phyloP scores from a whole-genome alignment of 2,797 vertebrate species.

The Phataginus tricuspis region DNA sequence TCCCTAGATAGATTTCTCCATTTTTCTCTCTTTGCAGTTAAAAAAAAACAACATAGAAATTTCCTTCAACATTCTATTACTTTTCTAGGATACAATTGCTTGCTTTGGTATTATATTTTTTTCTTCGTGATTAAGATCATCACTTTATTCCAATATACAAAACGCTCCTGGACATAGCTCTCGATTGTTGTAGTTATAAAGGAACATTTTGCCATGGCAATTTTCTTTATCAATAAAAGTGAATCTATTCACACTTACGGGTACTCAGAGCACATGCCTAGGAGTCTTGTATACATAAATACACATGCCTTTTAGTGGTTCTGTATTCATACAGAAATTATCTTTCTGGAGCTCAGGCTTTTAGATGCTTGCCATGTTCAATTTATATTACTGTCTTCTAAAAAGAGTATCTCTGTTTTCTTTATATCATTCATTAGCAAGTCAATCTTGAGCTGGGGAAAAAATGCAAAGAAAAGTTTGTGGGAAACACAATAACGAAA shows the following conservation, averaged over 20 bases:
- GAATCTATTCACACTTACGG: neutral
- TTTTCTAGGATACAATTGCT: neutral
- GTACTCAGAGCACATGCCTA: neutral
- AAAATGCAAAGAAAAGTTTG: neutral
- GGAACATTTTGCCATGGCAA: neutral
- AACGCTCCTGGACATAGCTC: neutral
- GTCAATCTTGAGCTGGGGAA: neutral
- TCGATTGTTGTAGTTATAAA: neutral
- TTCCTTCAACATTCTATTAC: neutral
- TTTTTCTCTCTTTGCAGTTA: neutral
- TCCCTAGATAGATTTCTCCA: neutral
- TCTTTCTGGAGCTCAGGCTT: neutral
- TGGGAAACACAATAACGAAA: neutral
- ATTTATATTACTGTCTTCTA: neutral
- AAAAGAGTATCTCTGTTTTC: neutral
- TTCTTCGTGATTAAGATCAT: neutral
- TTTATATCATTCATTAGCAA: conserved; percentile 5
- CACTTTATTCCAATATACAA: neutral
- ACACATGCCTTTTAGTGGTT: neutral
- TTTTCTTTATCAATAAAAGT: neutral
- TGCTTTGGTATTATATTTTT: neutral
- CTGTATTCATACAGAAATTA: neutral
- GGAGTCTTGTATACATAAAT: neutral
- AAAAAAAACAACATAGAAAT: neutral
- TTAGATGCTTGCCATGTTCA: neutral